Base-by-base conservation (phyloP, 2,797 vertebrate species). In the Melanotaenia boesemani region DNA sequence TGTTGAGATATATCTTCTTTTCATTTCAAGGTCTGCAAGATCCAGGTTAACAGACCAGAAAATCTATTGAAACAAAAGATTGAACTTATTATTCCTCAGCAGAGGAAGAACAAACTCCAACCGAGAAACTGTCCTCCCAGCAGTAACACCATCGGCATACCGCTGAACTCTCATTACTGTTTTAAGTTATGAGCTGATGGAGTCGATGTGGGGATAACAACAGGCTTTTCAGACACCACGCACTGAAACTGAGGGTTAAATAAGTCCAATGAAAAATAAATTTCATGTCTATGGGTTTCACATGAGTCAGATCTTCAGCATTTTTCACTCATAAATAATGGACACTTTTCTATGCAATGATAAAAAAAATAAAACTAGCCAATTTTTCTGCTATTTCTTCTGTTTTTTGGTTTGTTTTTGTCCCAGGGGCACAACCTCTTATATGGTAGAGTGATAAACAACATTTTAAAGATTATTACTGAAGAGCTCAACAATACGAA, bases 151-250 rank as follows among this genome's bases (percentile, higher is more conserved):
- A 56, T 20, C 34, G 50, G 67, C 28, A 37, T 10, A 10, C 44
- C 26, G 32, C 39, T 18, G 36, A 41, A 50, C 58, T 20, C 32
- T 24, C 59, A 74, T 71, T 52, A 34, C 56, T 63, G n/a, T 24
- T 48, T 67, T n/a, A 44, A 5, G 39, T 56, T 67, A 64, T 58
- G 63, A 61, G 52, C 11, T 58, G 71, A 70, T 44, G 68, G 64
- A 63, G 52, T 8, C 54, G 64, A 69, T 44, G 68, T 61, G 56
- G 63, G 70, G 48, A 41, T 30, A 12, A 32, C 1, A 37, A n/a
- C 10, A 69, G 60, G 55, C 11, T 36, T 2, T 9, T 71, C 15
- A 28, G 57, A 32, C 5, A 12, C 22, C 0, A 34, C 24, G 26
- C 20, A 55, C 13, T 13, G 48, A 4, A 11, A 55, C 37, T 16